Base-by-base conservation (phyloP, 1,140 invertebrate genomes). In the Whitmania pigra region DNA sequence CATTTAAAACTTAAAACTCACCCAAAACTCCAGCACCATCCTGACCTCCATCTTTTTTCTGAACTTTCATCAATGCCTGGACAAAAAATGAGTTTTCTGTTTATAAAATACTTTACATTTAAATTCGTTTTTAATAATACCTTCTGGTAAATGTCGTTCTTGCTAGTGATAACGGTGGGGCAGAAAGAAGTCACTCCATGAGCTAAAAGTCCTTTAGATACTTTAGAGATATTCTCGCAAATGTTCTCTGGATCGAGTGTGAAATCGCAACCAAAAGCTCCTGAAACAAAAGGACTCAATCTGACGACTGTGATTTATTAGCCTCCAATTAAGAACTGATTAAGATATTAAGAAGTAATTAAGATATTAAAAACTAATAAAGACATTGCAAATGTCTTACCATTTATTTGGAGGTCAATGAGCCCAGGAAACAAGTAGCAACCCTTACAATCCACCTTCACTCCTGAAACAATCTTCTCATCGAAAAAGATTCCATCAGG, bases 381-480 rank as follows among this genome's bases (percentile, higher is more conserved):
- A 36, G 31, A 36, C 31, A 36, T 36, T 36, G 31, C 31, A 36
- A 36, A 49, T 49, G 15, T 5, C 43, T 4, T 77, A 81, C 94
- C 95, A 85, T 98, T 98, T 73, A 97, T 91, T 85, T 99, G 95
- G 53, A 97, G 81, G 80, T 99, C 95, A 78, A 99, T 96, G 79
- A 92, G 96, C 71, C 95, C 95, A n/a, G 95, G 92, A 29, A 89
- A 87, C 72, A 98, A 88, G 25, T 97, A 78, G 66, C 80, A 57
- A 40, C 87, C 87, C 31, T 86, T 78, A 77, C 92, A 94, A 80
- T 95, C 87, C 70, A 94, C 85, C 74, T 83, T 85, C 70, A 85
- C 69, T 80, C 93, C 87, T 54, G 93, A 87, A 74, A 83, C 78
- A n/a, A 84, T 78, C 83, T 89, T 89, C 81, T 96, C 91, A 72